Evolutionary conservation across 2,797 vertebrate species (phyloP), one percentile per base, ranked within the genome.

Genomic region (Zalophus californianus): DNA sequence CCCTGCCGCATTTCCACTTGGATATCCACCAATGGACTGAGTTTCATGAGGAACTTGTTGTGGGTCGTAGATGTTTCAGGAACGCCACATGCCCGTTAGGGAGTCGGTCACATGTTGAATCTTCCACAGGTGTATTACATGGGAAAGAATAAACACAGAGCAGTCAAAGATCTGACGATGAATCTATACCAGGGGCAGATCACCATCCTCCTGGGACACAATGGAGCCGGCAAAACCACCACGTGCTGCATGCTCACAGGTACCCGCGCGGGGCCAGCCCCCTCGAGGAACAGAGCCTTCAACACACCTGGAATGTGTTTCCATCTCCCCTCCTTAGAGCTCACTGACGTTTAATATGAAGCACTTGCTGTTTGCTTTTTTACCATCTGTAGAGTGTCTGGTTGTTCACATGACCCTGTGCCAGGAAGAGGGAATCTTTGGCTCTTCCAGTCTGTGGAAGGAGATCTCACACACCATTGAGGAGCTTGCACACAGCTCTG

Each of bases 111-210:
- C 18, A 13, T 18, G 0, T 75, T 32, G 1, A 66, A 78, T 44
- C 87, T 94, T 97, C 90, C 7, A 1, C 98, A 99, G 99, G 99
- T 99, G 79, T 99, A 99, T 98, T 98, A 97, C 97, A 97, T 99
- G 82, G 99, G 99, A 72, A 99, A 98, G 97, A 99, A 99, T 96
- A 98, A 95, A 0, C 99, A 99, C 9, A 98, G 99, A 94, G 99
- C 99, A 20, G 99, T 99, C 87, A 99, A 98, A 75, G 99, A 99
- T 95, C 98, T 99, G 38, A 99, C 99, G 0, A 92, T 99, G 90
- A 99, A 99, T 98, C 99, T 99, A 99, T 99, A 99, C 0, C 99
- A 99, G 96, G 99, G 99, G 54, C 99, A 99, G 98, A 99, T 99
- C 98, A 99, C 99, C 0, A 99, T 99, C n/a, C 98, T 99, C 75